Evolutionary conservation across 2,113 vertebrate species (phyloP).

Genomic region (Cynopterus brachyotis): DNA sequence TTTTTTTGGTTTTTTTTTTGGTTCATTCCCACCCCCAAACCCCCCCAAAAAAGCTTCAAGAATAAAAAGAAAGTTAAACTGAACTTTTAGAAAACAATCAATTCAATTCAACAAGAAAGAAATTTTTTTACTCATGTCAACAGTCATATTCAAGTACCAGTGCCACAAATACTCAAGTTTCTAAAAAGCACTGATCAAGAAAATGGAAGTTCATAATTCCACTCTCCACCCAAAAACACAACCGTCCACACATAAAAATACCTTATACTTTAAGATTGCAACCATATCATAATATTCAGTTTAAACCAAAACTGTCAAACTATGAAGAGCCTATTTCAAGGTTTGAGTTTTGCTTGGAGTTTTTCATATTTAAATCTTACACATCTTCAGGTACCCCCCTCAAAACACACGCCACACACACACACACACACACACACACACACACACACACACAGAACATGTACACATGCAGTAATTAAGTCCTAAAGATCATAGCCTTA

Average conservation of each 20-base stretch:
- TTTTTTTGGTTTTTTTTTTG: too few species aligned
- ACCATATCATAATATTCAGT: neutral
- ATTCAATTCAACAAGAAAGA: neutral
- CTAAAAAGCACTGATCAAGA: neutral
- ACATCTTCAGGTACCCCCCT: neutral
- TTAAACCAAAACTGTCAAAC: neutral
- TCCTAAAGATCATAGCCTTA: neutral
- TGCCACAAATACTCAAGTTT: neutral
- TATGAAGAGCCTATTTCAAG: conserved; percentile 38
- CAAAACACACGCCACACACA: neutral
- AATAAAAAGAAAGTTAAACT: neutral
- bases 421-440: neutral
- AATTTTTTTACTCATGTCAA: neutral
- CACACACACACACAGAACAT: neutral
- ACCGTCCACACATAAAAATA: neutral
- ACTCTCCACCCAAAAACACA: neutral
- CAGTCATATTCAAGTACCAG: neutral
- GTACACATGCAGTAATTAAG: neutral
- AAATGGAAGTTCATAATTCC: neutral
- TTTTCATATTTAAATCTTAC: neutral
- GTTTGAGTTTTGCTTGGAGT: neutral
- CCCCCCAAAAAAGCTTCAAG: neutral
- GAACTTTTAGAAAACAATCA: conserved; percentile 6
- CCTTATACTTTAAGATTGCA: conserved; percentile 5
- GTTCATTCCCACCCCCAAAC: too few species aligned